Evolutionary conservation across 2,113 vertebrate species (phyloP), one percentile per base, ranked within the genome.

Genomic region (Microtus ochrogaster): DNA sequence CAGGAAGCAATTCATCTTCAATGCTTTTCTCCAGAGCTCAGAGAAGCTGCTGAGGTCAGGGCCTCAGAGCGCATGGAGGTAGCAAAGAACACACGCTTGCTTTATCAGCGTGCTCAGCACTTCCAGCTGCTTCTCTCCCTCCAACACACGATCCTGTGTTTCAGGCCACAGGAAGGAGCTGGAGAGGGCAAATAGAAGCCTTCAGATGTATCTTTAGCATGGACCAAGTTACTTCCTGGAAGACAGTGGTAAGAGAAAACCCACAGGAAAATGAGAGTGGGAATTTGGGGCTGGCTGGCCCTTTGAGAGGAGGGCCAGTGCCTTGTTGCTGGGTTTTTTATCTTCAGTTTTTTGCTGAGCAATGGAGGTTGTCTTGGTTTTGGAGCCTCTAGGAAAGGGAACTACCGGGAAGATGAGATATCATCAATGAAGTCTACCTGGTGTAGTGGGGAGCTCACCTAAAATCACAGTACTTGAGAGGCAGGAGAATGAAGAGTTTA

Each of bases 111-210:
- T 21, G 73, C 10, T 82, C 94, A 87, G 68, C 44, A 30, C 26
- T 94, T 94, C 93, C 74, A 76, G 36, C 55, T 30, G 41, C 68
- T 41, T 93, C 77, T 44, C 92, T 86, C 70, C 41, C 61, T 79
- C 72, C 21, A 81, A 24, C 63, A 92, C 61, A 95, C 84, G 66
- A 90, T 83, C 73, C 30, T 77, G 96, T n/a, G 92, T 87, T 96
- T 89, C 76, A 61, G 79, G 95, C 94, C 96, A 97, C 97, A 97
- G 97, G 97, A 97, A 97, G 96, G 95, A 98, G 97, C 85, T 55
- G 44, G 95, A 84, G 90, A 97, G 92, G 94, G 86, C 91, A 96
- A 96, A 97, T n/a, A 66, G 94, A 89, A 92, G 85, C 85, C 96
- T 95, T 95, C 78, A 93, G 96, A 92, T 89, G 39, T 97, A 97